Evolutionary conservation across 1,140 invertebrate species (phyloP).

Genomic region (Drosophila lowei): DNA sequence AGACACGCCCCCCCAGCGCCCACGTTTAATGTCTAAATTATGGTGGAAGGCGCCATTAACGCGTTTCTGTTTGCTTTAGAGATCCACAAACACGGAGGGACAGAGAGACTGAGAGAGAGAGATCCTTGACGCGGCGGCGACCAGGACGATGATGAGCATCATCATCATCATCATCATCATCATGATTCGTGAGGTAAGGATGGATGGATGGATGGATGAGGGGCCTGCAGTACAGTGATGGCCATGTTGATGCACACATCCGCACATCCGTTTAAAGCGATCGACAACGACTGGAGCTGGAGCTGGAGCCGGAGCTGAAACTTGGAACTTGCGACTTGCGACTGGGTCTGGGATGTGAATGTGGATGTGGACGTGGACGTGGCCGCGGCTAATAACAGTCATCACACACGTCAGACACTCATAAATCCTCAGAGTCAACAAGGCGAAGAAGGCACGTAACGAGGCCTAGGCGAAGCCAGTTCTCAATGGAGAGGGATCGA

Average conservation of each 20-base stretch:
- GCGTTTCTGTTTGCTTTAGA: slow-evolving; percentile 60
- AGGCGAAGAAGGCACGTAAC: slow-evolving; percentile 48
- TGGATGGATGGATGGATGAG: slow-evolving; percentile 2
- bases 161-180: slow-evolving; percentile 25
- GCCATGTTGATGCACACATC: slow-evolving; percentile 44
- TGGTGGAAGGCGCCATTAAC: slow-evolving; percentile 62
- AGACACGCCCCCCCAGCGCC: slow-evolving; percentile 54
- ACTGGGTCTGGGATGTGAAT: slow-evolving; percentile 21
- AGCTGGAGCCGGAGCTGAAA: slow-evolving; percentile 3
- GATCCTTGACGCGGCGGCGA: slow-evolving; percentile 4
- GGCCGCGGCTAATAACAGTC: slow-evolving; percentile 80
- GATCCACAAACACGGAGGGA: background rate
- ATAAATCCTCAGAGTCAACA: slow-evolving; percentile 82
- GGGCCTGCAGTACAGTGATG: slow-evolving; percentile 13
- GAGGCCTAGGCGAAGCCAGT: slow-evolving; percentile 29
- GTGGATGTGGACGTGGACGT: slow-evolving; percentile 25
- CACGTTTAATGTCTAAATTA: slow-evolving; percentile 77
- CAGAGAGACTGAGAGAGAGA: background rate
- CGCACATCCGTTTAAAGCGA: slow-evolving; percentile 65
- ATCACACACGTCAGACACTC: slow-evolving; percentile 82
- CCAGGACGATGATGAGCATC: slow-evolving; percentile 31
- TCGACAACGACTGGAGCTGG: slow-evolving; percentile 11
- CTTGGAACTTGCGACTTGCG: slow-evolving; percentile 4
- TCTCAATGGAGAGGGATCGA: background rate
- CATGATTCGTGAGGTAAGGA: slow-evolving; percentile 8